phyloP scores from a whole-genome alignment of 2,797 vertebrate genomes.

The Anas georgica region DNA sequence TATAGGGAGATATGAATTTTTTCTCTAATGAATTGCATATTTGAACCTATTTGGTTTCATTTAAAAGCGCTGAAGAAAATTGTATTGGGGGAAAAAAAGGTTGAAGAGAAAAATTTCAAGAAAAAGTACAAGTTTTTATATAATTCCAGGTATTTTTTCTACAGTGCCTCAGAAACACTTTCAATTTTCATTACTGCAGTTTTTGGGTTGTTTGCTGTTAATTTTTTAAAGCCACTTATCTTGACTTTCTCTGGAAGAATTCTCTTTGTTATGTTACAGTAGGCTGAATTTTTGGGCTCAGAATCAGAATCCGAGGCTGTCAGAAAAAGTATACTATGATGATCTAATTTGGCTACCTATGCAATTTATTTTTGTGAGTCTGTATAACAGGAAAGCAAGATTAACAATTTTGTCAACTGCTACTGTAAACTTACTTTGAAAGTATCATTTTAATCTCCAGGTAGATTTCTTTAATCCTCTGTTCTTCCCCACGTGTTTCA shows the following conservation, averaged over 20 bases:
- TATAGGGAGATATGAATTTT: constrained; percentile 27
- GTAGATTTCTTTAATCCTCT: background rate
- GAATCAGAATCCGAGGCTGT: background rate
- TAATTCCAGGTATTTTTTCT: background rate
- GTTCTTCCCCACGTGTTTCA: background rate
- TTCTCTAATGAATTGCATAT: constrained; percentile 47
- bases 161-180: background rate
- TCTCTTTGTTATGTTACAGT: background rate
- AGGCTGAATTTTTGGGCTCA: background rate
- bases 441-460: background rate
- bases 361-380: background rate
- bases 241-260: background rate
- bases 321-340: background rate
- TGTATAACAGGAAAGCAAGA: background rate
- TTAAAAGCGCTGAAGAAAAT: constrained; percentile 9
- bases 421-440: background rate
- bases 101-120: background rate
- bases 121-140: background rate
- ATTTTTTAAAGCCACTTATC: background rate
- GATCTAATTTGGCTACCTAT: background rate
- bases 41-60: constrained; percentile 44
- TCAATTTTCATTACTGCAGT: background rate
- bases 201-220: background rate
- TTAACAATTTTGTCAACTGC: background rate
- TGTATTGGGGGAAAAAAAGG: background rate